Base-by-base conservation (phyloP, 2,888 invertebrate species). In the Diarsia dahlii region DNA sequence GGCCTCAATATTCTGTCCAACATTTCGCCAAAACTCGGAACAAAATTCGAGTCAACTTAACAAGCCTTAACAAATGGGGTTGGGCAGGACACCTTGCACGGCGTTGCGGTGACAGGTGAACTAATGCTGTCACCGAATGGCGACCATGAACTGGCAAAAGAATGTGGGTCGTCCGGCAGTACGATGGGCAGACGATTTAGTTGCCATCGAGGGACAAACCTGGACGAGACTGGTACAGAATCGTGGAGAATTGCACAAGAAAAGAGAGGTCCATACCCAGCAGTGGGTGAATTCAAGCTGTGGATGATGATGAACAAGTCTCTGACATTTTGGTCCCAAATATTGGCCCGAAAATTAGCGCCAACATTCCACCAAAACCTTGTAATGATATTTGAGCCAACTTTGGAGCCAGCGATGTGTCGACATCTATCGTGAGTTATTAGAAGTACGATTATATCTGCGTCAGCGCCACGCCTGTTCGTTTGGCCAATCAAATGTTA, bases 381-480 rank as follows among this genome's bases (percentile, higher is more conserved):
- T 23, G 62, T 1, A 0, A 39, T 1, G 3, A 75, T 10, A 54
- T 60, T 80, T 3, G 54, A 45, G 34, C 56, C 52, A 80, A 80
- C 39, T 52, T 79, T 81, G 66, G 62, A 18, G 76, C 63, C 50
- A 69, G 10, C 3, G 4, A n/a, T 20, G 28, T n/a, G 46, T 52
- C 12, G 58, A 63, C 60, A 67, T 70, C 18, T 65, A 68, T 71
- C 34, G 65, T 54, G 39, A 75, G 45, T 71, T 74, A 65, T 81
- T 71, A 66, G 18, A 70, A 71, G 20, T 76, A 70, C 28, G 20
- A 68, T 65, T 65, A 12, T 5, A 71, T 62, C 8, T 77, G 76
- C 84, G 84, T 86, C 85, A 86, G 46, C 13, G 86, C 76, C 85
- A 86, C 85, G 82, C 85, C 85, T 82, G 64, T 75, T 46, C 15